A percentile compares a stretch with the other conserved stretches of the same genome.
Evolutionary conservation across 2,797 vertebrate species (phyloP).

Genomic region (Chloroceryle amazona): DNA sequence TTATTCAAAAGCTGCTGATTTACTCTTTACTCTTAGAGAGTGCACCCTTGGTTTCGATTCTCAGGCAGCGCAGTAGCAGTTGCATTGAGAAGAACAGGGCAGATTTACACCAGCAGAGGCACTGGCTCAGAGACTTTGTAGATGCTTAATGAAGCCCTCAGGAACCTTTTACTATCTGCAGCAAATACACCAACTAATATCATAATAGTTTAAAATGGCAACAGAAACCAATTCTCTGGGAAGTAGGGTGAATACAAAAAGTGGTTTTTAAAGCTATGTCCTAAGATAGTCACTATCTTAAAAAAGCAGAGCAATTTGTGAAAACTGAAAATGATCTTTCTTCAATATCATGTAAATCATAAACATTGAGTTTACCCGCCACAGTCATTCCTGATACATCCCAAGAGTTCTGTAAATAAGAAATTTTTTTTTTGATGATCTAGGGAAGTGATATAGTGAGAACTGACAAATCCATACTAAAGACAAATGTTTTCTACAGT

Average conservation of each 20-base stretch:
- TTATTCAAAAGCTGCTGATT: neutral
- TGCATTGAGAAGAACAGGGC: neutral
- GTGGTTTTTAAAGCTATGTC: neutral
- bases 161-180: neutral
- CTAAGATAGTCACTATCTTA: neutral
- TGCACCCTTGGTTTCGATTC: fast-evolving
- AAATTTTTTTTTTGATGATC: neutral
- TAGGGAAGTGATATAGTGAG: neutral
- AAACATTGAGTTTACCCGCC: neutral
- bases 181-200: neutral
- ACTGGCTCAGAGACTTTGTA: neutral
- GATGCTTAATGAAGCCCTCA: neutral
- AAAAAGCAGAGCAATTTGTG: neutral
- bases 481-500: neutral
- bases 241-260: neutral
- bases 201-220: neutral
- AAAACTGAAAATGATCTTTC: slow-evolving; percentile 4
- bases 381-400: neutral
- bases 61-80: neutral
- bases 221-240: neutral
- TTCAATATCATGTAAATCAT: neutral
- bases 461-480: neutral
- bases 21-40: neutral
- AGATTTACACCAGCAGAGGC: neutral
- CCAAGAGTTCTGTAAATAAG: neutral